Evolutionary conservation across 1,140 invertebrate genomes (phyloP), one percentile per base, ranked within the genome.

Genomic region (Zaprionus tsacasi): DNA sequence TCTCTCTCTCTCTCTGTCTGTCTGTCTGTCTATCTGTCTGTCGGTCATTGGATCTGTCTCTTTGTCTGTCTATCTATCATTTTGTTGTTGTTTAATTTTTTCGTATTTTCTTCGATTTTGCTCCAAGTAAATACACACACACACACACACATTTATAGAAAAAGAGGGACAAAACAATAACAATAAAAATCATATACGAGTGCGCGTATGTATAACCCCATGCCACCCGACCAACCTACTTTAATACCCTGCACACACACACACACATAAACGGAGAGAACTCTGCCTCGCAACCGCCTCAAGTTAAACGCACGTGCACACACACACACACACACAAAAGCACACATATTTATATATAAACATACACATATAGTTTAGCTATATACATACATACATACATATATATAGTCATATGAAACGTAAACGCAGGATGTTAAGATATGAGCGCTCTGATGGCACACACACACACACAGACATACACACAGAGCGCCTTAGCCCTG

Each of bases 81-180:
- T 78, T 67, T 74, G 71, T 90, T 89, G 85, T 89, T 89, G 81
- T 89, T 89, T 89, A 76, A 86, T 89, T 89, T 89, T 88, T 73
- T 76, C 64, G 77, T 89, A 81, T 89, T 89, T 77, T 67, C 70
- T 85, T 81, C 85, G 78, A 89, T 79, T 81, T 82, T 69, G 63
- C 71, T 65, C 54, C 48, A 50, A 50, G 63, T 61, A 57, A 27
- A 66, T 72, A 71, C 68, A 61, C 75, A 58, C 75, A 64, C 35
- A 61, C 55, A 69, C 50, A 36, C n/a, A 15, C 33, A 50, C 38
- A 43, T 21, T 52, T 21, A 56, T 45, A 33, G 56, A 48, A 65
- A 70, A 89, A 78, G 90, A 83, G 76, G 73, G 80, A 89, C 88
- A 91, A 91, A 91, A 83, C 83, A 91, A 91, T 91, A 89, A 88